A percentile compares a stretch with the other conserved stretches of the same genome.
These are phyloP conservation scores for Chionodraco myersi DNA, from an alignment of 2,113 vertebrate genomes.

Conservation along the genomic window DNA sequence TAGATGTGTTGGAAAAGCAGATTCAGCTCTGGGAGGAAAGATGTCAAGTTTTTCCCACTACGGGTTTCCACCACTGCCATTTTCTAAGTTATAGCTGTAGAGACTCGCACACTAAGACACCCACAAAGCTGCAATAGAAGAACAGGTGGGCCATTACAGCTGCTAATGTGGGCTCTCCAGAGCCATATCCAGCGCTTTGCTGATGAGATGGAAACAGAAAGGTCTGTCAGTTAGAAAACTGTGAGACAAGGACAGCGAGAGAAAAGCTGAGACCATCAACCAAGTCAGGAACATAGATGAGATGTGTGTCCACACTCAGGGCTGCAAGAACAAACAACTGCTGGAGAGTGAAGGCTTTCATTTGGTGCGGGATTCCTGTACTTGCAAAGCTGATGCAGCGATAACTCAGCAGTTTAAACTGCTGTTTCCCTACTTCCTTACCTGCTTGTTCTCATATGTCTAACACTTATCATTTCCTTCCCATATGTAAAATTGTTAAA, in stretches of 20 bases:
- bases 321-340: conserved; percentile 9
- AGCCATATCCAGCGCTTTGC: conserved; percentile 12
- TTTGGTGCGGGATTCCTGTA: conserved; percentile 9
- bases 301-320: neutral
- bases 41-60: conserved; percentile 15
- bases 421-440: neutral
- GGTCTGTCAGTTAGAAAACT: conserved; percentile 20
- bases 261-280: conserved; percentile 2
- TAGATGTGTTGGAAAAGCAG: neutral
- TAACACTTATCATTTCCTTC: neutral
- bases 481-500: no score
- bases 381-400: conserved; percentile 6
- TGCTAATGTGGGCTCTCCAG: conserved; percentile 17
- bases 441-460: neutral
- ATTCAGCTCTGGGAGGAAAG: conserved; percentile 20
- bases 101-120: neutral
- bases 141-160: conserved; percentile 45
- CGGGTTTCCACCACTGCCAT: conserved; percentile 2
- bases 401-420: neutral
- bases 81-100: conserved; percentile 20
- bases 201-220: conserved; percentile 35
- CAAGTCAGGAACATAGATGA: conserved; percentile 1
- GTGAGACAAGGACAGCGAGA: neutral
- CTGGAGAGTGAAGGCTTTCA: conserved; percentile 21
- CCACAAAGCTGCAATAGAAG: no score